These are phyloP conservation scores for Archips crataeganus DNA, from an alignment of 2,888 invertebrate species.

Conservation along the genomic window DNA sequence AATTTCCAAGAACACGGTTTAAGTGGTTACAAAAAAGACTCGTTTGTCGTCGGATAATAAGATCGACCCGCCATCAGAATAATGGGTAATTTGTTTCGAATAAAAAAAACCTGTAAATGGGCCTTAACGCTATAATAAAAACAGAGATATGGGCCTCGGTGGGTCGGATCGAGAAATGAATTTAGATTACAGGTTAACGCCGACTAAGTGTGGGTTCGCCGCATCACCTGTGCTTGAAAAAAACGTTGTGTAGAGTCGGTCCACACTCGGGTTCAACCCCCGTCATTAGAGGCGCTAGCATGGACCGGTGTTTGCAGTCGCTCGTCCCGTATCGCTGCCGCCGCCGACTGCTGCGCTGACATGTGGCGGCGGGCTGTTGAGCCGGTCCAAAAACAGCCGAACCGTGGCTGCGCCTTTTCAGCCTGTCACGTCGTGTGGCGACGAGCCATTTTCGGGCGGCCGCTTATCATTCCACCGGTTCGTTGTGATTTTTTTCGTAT, in stretches of 20 bases:
- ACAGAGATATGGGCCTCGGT: constrained; percentile 79
- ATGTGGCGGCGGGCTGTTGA: not conserved
- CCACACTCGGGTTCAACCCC: constrained; percentile 34
- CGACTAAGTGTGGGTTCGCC: constrained; percentile 82
- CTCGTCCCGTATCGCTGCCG: not conserved
- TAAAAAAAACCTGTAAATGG: constrained; percentile 83
- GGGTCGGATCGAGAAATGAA: constrained; percentile 85
- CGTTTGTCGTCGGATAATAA: constrained; percentile 75
- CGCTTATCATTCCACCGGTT: constrained; percentile 64
- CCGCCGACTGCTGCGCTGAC: not conserved
- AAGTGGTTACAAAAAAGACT: constrained; percentile 55
- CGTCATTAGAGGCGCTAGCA: constrained; percentile 40
- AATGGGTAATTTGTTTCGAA: constrained; percentile 83
- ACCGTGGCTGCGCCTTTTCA: constrained; percentile 51
- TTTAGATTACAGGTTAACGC: constrained; percentile 86
- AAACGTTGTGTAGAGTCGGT: constrained; percentile 51
- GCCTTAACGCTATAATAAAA: constrained; percentile 83
- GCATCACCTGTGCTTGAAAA: constrained; percentile 81
- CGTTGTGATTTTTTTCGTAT: constrained; percentile 66
- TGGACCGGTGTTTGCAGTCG: constrained; percentile 8
- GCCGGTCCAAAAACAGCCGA: constrained; percentile 35
- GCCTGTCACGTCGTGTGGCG: constrained; percentile 58
- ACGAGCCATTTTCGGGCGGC: constrained; percentile 62
- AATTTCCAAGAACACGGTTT: constrained; percentile 46
- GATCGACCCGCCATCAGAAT: constrained; percentile 77